A percentile compares a stretch with the other conserved stretches of the same genome.
Evolutionary conservation across 2,888 invertebrate species (phyloP).

Genomic region (Osmoderma eremita): DNA sequence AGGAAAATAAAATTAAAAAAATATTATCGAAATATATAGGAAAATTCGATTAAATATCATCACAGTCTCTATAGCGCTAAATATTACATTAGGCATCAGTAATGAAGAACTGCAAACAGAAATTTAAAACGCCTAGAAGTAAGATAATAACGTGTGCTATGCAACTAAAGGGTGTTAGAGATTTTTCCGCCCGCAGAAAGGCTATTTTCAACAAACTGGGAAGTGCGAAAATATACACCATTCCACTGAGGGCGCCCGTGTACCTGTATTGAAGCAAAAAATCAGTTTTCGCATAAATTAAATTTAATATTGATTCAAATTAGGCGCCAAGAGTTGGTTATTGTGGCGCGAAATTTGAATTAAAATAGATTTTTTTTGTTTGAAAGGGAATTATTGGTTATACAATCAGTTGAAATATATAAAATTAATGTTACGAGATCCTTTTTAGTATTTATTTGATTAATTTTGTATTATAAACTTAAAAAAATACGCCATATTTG

Average conservation of each 20-base stretch:
- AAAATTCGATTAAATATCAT: constrained; percentile 6
- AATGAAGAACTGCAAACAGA: constrained; percentile 86
- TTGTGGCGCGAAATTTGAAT: too few species aligned
- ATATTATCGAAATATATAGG: constrained; percentile 6
- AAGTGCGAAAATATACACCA: constrained; percentile 87
- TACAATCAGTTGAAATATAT: too few species aligned
- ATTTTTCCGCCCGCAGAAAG: constrained; percentile 71
- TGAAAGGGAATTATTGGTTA: too few species aligned
- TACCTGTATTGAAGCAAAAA: constrained; percentile 69
- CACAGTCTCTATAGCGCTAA: not conserved
- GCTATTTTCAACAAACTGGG: constrained; percentile 83
- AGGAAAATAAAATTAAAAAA: too few species aligned
- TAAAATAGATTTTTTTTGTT: too few species aligned
- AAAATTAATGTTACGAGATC: too few species aligned
- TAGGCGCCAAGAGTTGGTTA: too few species aligned
- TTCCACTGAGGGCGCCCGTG: constrained; percentile 87
- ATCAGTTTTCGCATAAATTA: too few species aligned
- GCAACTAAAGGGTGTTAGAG: constrained; percentile 68
- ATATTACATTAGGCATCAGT: constrained; percentile 48
- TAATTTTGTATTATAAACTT: too few species aligned
- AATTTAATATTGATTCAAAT: too few species aligned
- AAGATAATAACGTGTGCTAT: constrained; percentile 74
- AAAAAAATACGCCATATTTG: too few species aligned
- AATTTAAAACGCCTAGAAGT: constrained; percentile 76
- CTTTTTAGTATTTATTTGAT: too few species aligned